These are phyloP conservation scores for Drosophila emarginata DNA, from an alignment of 2,888 invertebrate genomes.

Conservation along the genomic window DNA sequence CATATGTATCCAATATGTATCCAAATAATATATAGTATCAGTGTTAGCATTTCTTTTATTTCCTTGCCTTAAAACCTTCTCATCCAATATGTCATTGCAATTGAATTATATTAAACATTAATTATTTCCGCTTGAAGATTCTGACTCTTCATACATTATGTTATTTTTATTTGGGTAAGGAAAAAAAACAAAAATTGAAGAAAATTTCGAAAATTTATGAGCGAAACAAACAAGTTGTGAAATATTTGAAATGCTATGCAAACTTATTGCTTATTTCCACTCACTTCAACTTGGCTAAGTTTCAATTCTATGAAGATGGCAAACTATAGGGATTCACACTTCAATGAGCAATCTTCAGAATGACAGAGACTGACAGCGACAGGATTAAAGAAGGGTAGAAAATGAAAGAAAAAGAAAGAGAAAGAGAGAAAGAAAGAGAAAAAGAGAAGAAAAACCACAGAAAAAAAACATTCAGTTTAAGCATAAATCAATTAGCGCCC, in stretches of 20 bases:
- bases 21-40: no score
- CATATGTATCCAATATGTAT: no score
- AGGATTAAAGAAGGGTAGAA: background rate
- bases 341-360: slow-evolving; percentile 27
- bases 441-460: slow-evolving; percentile 11
- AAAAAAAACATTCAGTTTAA: slow-evolving; percentile 6
- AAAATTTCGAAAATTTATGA: slow-evolving; percentile 47
- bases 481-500: slow-evolving; percentile 72
- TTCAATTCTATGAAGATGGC: slow-evolving; percentile 34
- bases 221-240: slow-evolving; percentile 58
- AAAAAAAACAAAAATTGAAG: background rate
- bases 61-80: background rate
- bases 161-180: background rate
- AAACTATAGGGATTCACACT: slow-evolving; percentile 27
- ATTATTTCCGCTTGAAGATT: background rate
- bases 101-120: background rate
- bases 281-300: slow-evolving; percentile 50
- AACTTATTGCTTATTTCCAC: slow-evolving; percentile 48
- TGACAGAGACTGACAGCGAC: background rate
- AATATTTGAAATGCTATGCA: slow-evolving; percentile 45
- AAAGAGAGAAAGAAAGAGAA: background rate
- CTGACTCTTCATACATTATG: background rate
- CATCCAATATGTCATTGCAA: background rate
- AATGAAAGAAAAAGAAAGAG: slow-evolving; percentile 5
- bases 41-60: background rate